Evolutionary conservation across 2,113 vertebrate species (phyloP), one percentile per base, ranked within the genome.

Genomic region (Protobothrops flavoviridis): DNA sequence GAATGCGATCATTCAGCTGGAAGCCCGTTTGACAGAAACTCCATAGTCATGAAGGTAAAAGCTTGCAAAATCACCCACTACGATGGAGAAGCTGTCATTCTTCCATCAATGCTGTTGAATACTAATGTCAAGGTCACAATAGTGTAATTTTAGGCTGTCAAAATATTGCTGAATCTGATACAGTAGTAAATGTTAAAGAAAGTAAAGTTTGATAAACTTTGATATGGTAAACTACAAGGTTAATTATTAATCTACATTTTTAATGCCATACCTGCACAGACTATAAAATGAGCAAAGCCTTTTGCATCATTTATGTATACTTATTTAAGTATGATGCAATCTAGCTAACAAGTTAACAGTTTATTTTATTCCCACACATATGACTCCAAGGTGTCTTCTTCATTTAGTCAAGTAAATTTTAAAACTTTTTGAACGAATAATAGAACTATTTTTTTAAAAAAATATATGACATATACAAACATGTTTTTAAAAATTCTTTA

Each of bases 121-220:
- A 97, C 97, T 98, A 98, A 98, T 98, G 97, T 97, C 97, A 98
- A 98, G 98, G 98, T 98, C 97, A 98, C 96, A 94, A 94, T 93
- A 96, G 96, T 96, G 96, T 98, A 97, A 98, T 98, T 97, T 98
- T 95, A 97, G 97, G 95, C 97, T 98, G 98, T 97, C 97, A 98
- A 98, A 97, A 98, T 97, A 97, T 97, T 97, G 96, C 95, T 97
- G 94, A 94, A 95, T 96, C 95, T 97, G 96, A 97, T 97, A 96
- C 89, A 95, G 93, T 95, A 93, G 96, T 95, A 96, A 94, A 95
- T 95, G 86, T 94, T 97, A 95, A 93, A 97, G 96, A 97, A 97
- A 97, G 95, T 96, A 96, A 92, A 97, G 96, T 93, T 86, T 88
- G 93, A 48, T 95, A 92, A 97, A 94, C 95, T 98, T 95, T 64